These are phyloP conservation scores for Omphaloscelis lunosa DNA, from an alignment of 2,888 invertebrate species.

Conservation along the genomic window DNA sequence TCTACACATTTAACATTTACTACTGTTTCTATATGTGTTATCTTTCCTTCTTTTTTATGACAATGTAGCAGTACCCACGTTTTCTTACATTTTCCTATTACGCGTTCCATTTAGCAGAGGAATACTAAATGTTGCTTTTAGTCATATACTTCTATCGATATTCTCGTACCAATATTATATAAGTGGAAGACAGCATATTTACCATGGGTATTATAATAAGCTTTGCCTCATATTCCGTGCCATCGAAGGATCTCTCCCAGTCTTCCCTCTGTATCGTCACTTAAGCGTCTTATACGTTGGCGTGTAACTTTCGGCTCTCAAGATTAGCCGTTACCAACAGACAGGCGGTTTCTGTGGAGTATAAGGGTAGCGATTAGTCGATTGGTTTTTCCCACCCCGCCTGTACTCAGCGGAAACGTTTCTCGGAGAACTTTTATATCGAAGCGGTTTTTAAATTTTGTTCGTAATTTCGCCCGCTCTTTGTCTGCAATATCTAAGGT, in stretches of 20 bases:
- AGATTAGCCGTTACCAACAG: constrained; percentile 65
- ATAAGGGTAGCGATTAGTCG: constrained; percentile 61
- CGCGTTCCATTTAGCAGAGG: constrained; percentile 11
- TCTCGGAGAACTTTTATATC: constrained; percentile 50
- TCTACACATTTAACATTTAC: background rate
- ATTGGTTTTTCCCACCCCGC: constrained; percentile 52
- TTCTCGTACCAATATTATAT: constrained; percentile 17
- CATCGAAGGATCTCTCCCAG: constrained; percentile 15
- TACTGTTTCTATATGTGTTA: background rate
- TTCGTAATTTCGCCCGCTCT: constrained; percentile 7
- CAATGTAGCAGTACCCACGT: background rate
- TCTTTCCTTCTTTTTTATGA: background rate
- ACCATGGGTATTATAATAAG: constrained; percentile 40
- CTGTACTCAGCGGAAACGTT: constrained; percentile 47
- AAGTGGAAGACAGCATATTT: constrained; percentile 21
- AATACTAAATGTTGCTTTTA: constrained; percentile 14
- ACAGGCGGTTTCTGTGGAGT: constrained; percentile 48
- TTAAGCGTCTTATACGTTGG: constrained; percentile 50
- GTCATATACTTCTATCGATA: background rate
- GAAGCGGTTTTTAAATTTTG: constrained; percentile 34
- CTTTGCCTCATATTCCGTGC: constrained; percentile 42
- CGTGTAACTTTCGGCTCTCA: constrained; percentile 53
- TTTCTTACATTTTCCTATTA: constrained; percentile 17
- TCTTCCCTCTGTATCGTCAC: constrained; percentile 33
- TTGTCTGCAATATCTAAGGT: constrained; percentile 24